Conservation (phyloP, 2,113 vertebrate species). For the Thunnus thynnus region DNA sequence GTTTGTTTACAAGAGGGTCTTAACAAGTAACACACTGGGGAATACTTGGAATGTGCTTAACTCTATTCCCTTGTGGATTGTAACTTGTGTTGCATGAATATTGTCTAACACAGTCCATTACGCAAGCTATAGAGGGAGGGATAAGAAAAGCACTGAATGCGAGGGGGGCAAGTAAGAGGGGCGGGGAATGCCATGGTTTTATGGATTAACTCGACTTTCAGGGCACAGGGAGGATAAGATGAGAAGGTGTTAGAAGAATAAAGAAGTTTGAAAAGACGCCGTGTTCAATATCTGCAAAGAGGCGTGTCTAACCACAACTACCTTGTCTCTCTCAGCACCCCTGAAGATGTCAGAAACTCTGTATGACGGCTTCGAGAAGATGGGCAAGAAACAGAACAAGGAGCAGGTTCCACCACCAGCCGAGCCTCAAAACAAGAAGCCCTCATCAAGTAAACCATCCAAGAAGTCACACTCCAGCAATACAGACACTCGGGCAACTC, state of each 20-base stretch:
- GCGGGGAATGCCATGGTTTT: slow-evolving; percentile 3
- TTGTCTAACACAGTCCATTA: slow-evolving; percentile 39
- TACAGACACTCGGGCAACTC: slow-evolving; percentile 44
- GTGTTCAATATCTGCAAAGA: neutral
- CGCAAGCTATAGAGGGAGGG: slow-evolving; percentile 39
- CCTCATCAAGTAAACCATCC: slow-evolving; percentile 66
- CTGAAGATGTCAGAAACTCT: slow-evolving; percentile 86
- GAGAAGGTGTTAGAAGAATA: neutral
- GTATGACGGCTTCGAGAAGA: slow-evolving; percentile 90
- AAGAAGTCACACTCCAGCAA: slow-evolving; percentile 76
- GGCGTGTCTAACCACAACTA: neutral
- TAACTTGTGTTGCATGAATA: slow-evolving; percentile 26
- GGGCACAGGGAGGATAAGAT: neutral
- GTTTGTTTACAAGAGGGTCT: slow-evolving; percentile 4
- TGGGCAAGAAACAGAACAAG: slow-evolving; percentile 91
- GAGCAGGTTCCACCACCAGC: slow-evolving; percentile 92
- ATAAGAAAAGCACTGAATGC: slow-evolving; percentile 5
- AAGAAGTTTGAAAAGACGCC: neutral
- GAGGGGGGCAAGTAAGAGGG: neutral
- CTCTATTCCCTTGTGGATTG: slow-evolving; percentile 23
- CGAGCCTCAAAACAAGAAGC: slow-evolving; percentile 82
- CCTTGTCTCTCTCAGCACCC: slow-evolving; percentile 76
- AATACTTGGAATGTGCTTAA: slow-evolving; percentile 47
- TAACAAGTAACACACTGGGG: neutral
- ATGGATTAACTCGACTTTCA: slow-evolving; percentile 28